Conservation (phyloP, 2,113 vertebrate species). For the Sinocyclocheilus maitianheensis region DNA sequence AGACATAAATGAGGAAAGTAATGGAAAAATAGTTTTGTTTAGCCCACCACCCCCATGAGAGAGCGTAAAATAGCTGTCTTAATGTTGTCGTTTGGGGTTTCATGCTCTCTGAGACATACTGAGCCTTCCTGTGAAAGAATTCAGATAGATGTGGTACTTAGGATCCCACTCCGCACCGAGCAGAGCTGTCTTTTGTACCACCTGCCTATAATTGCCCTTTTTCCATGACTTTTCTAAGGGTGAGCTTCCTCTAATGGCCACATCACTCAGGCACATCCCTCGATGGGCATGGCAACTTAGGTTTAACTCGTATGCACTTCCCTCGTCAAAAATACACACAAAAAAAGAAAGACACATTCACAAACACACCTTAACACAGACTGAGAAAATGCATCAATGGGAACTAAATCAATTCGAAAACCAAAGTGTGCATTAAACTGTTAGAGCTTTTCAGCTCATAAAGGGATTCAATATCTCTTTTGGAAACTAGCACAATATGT, state of each 20-base stretch:
- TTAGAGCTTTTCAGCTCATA: slow-evolving; percentile 47
- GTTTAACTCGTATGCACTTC: slow-evolving; percentile 19
- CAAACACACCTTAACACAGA: slow-evolving; percentile 38
- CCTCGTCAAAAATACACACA: not conserved
- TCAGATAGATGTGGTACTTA: slow-evolving; percentile 48
- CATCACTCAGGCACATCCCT: slow-evolving; percentile 49
- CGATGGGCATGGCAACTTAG: slow-evolving; percentile 43
- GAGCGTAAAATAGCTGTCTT: slow-evolving; percentile 28
- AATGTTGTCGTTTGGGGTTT: slow-evolving; percentile 34
- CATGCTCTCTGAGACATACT: slow-evolving; percentile 36
- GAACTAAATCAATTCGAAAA: slow-evolving; percentile 33
- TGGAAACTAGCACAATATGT: slow-evolving; percentile 45
- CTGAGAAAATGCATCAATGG: slow-evolving; percentile 18
- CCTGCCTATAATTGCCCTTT: slow-evolving; percentile 49
- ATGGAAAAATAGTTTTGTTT: slow-evolving; percentile 47
- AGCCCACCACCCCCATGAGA: slow-evolving; percentile 22
- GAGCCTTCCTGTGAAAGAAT: slow-evolving; percentile 29
- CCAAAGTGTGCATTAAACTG: slow-evolving; percentile 47
- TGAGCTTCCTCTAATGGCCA: slow-evolving; percentile 45
- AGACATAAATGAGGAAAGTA: slow-evolving; percentile 40
- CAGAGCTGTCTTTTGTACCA: slow-evolving; percentile 37
- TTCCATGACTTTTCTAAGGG: slow-evolving; percentile 47
- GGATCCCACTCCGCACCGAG: slow-evolving; percentile 11
- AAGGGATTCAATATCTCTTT: slow-evolving; percentile 54
- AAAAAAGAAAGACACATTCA: slow-evolving; percentile 15